A percentile compares a stretch with the other conserved stretches of the same genome.
phyloP scores from a whole-genome alignment of 2,888 invertebrate species.

The Cryptocephalus moraei region DNA sequence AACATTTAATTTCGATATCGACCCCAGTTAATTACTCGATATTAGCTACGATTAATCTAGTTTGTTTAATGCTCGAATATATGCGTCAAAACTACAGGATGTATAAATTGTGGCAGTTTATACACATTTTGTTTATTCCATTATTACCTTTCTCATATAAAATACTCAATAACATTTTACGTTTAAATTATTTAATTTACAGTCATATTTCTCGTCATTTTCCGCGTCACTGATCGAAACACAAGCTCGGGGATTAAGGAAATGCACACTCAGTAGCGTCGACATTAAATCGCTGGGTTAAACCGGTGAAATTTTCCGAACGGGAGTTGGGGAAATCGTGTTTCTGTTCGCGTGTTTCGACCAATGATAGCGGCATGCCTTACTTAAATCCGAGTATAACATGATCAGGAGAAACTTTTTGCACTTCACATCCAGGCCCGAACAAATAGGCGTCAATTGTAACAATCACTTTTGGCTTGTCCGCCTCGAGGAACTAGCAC shows the following conservation, averaged over 20 bases:
- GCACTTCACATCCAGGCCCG: too few relatives aligned
- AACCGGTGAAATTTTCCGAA: too few relatives aligned
- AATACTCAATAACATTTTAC: slow-evolving; percentile 13
- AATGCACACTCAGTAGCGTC: too few relatives aligned
- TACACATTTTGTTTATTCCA: slow-evolving; percentile 5
- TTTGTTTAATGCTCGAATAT: too few relatives aligned
- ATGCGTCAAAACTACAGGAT: background rate
- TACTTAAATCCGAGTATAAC: too few relatives aligned
- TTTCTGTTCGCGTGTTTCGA: too few relatives aligned
- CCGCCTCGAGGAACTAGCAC: slow-evolving; percentile 27
- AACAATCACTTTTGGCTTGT: too few relatives aligned
- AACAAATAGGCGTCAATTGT: too few relatives aligned
- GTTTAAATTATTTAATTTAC: slow-evolving; percentile 8
- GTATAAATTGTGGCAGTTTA: slow-evolving; percentile 5
- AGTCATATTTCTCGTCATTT: background rate
- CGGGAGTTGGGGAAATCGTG: too few relatives aligned
- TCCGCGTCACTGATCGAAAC: background rate
- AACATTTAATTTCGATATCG: background rate
- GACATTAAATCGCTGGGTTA: too few relatives aligned
- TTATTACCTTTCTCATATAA: slow-evolving; percentile 14
- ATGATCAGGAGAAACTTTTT: too few relatives aligned
- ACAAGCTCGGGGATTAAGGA: background rate
- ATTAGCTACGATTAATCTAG: background rate
- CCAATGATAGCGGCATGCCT: too few relatives aligned
- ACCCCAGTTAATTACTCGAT: background rate